These are phyloP conservation scores for Miichthys miiuy DNA, from an alignment of 2,797 vertebrate species.

Conservation along the genomic window DNA sequence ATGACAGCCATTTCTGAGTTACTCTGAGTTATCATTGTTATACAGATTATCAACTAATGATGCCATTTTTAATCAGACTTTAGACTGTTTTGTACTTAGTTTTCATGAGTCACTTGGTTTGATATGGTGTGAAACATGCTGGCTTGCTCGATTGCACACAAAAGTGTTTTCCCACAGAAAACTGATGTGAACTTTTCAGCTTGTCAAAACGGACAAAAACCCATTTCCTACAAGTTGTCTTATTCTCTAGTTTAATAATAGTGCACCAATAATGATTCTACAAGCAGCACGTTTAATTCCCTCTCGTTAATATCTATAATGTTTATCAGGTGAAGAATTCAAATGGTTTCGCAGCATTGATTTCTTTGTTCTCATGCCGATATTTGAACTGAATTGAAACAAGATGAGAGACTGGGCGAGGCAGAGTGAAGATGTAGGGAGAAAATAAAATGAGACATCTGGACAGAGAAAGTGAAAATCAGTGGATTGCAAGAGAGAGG, in stretches of 20 bases:
- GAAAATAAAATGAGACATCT: constrained; percentile 7
- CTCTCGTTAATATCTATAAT: not conserved
- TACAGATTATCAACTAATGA: not conserved
- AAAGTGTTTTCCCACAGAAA: not conserved
- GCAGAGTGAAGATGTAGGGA: constrained; percentile 5
- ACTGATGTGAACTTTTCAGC: not conserved
- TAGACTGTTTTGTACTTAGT: not conserved
- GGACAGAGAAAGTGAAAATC: constrained; percentile 1
- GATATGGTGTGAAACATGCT: not conserved
- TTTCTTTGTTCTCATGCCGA: not conserved
- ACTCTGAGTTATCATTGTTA: no score
- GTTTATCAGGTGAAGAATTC: not conserved
- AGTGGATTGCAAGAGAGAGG: not conserved
- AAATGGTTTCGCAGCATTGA: not conserved
- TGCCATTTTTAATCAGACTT: not conserved
- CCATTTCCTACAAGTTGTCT: not conserved
- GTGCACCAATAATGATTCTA: not conserved
- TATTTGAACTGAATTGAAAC: not conserved
- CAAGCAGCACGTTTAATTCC: not conserved
- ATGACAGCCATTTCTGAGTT: no score
- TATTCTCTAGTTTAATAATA: not conserved
- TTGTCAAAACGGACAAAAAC: not conserved
- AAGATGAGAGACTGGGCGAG: not conserved
- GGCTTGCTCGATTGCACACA: not conserved
- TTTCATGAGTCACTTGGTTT: not conserved